A percentile compares a stretch with the other conserved stretches of the same genome.
Evolutionary conservation across 2,888 invertebrate genomes (phyloP).

Genomic region (Cryptosula pallasiana): DNA sequence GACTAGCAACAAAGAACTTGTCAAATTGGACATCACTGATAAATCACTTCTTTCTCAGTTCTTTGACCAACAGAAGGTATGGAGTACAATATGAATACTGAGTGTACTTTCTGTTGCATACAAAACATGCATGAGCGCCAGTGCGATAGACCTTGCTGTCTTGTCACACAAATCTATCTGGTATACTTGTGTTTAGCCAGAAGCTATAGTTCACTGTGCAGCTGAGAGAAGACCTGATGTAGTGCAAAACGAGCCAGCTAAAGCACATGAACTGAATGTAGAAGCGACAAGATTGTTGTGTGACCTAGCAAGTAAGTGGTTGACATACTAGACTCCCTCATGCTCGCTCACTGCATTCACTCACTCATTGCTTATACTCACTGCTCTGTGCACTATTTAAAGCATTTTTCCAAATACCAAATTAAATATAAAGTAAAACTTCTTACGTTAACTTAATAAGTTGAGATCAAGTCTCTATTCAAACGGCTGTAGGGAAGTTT

Average conservation of each 20-base stretch:
- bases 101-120: too few relatives aligned
- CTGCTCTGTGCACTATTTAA: too few relatives aligned
- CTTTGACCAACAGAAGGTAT: constrained; percentile 46
- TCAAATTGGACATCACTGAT: constrained; percentile 52
- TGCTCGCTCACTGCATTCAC: too few relatives aligned
- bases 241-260: constrained; percentile 53
- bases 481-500: constrained; percentile 34
- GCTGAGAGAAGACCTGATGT: constrained; percentile 56
- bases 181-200: constrained; percentile 42
- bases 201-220: constrained; percentile 55
- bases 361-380: too few relatives aligned
- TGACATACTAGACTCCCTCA: too few relatives aligned
- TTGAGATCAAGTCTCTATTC: background rate
- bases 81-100: too few relatives aligned
- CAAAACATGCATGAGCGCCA: too few relatives aligned
- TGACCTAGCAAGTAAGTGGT: constrained; percentile 33
- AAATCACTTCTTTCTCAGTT: constrained; percentile 40
- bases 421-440: too few relatives aligned
- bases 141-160: too few relatives aligned
- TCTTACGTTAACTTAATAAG: too few relatives aligned
- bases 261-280: constrained; percentile 53
- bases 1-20: constrained; percentile 31
- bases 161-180: background rate
- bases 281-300: constrained; percentile 50
- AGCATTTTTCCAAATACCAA: too few relatives aligned